These are phyloP conservation scores for Drosophila parvula DNA, from an alignment of 1,140 invertebrate genomes.

Conservation along the genomic window DNA sequence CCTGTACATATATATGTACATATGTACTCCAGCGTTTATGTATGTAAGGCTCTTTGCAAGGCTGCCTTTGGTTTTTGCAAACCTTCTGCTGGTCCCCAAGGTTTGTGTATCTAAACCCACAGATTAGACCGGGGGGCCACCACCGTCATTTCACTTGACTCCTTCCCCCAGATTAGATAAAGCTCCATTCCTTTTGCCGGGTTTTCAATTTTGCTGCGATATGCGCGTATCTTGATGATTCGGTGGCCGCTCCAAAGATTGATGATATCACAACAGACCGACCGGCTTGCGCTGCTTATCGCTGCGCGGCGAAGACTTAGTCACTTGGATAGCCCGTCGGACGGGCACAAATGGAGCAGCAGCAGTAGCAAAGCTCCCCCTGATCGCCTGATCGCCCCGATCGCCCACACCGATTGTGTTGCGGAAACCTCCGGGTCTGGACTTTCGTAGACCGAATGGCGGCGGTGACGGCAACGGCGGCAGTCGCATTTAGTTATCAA, in stretches of 20 bases:
- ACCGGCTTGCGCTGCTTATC: conserved; percentile 19
- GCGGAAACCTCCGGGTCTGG: conserved; percentile 43
- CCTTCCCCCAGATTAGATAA: conserved; percentile 18
- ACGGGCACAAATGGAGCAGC: conserved; percentile 3
- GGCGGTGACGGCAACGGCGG: background rate
- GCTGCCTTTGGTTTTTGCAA: conserved; percentile 25
- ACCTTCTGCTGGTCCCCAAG: conserved; percentile 12
- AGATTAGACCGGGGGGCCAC: conserved; percentile 15
- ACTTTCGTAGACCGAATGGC: conserved; percentile 37
- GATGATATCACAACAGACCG: conserved; percentile 25
- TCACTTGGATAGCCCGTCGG: conserved; percentile 31
- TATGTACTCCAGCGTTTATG: background rate
- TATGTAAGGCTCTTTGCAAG: background rate
- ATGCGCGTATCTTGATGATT: conserved; percentile 4
- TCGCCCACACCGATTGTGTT: conserved; percentile 31
- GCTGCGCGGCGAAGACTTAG: conserved; percentile 15
- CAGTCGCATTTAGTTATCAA: conserved; percentile 38
- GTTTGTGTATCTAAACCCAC: conserved; percentile 27
- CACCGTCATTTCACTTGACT: conserved; percentile 9
- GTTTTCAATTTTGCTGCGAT: conserved; percentile 2
- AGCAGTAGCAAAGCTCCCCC: conserved; percentile 18
- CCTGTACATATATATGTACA: background rate
- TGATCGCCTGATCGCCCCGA: conserved; percentile 31
- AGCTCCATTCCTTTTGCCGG: background rate
- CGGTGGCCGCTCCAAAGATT: background rate